A percentile compares a stretch with the other conserved stretches of the same genome.
Evolutionary conservation across 1,140 invertebrate genomes (phyloP).

Genomic region (Drosophila trapezifrons): DNA sequence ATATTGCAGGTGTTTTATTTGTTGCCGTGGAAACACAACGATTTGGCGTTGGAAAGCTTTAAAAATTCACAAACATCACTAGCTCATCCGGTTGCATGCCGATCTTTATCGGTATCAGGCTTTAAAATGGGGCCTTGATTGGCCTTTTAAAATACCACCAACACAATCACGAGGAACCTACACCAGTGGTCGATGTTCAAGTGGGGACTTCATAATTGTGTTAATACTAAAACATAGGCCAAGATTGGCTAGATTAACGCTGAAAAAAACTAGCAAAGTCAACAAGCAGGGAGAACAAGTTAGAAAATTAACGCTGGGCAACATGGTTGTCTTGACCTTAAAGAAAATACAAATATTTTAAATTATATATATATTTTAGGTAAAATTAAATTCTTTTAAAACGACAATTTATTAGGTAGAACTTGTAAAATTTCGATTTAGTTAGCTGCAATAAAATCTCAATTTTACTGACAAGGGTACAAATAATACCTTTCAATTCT

Average conservation of each 20-base stretch:
- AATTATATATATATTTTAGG: too few species aligned
- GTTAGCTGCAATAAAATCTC: too few species aligned
- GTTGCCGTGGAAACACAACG: constrained; percentile 14
- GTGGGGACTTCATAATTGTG: constrained; percentile 43
- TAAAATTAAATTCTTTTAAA: too few species aligned
- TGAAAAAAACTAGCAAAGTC: not conserved
- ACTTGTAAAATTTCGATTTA: too few species aligned
- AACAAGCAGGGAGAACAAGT: not conserved
- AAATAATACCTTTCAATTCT: too few species aligned
- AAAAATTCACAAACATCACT: not conserved
- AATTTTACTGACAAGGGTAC: too few species aligned
- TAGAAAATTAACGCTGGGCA: constrained; percentile 3
- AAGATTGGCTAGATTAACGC: constrained; percentile 33
- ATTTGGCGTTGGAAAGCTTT: constrained; percentile 4
- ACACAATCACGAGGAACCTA: constrained; percentile 21
- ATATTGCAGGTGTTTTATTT: constrained; percentile 21
- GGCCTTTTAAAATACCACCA: constrained; percentile 7
- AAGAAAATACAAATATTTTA: too few species aligned
- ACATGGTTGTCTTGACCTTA: not conserved
- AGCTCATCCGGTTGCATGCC: constrained; percentile 44
- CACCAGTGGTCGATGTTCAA: constrained; percentile 51
- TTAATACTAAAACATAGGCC: constrained; percentile 21
- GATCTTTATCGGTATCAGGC: constrained; percentile 50
- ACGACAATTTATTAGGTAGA: too few species aligned
- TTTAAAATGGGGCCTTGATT: constrained; percentile 25